Conservation (phyloP, 2,113 vertebrate species). For the Serilophus lunatus region DNA sequence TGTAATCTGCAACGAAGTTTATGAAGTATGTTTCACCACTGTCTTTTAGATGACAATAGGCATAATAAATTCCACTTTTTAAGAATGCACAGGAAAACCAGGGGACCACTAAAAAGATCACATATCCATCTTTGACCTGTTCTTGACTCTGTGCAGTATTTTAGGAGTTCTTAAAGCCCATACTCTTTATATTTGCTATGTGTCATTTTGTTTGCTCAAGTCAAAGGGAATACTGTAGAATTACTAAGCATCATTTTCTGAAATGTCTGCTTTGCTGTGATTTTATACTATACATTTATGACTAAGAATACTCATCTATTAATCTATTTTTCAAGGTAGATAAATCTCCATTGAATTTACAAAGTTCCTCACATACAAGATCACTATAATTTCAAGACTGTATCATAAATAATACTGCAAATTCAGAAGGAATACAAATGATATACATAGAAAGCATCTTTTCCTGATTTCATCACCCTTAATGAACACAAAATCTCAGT, state of each 20-base stretch:
- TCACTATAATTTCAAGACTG: neutral
- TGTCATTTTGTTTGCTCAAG: neutral
- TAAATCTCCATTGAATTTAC: neutral
- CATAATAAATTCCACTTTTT: neutral
- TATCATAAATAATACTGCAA: neutral
- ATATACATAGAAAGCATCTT: neutral
- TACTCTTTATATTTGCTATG: neutral
- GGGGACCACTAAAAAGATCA: neutral
- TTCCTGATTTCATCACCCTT: neutral
- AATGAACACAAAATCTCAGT: neutral
- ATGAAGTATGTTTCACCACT: neutral
- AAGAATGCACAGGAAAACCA: neutral
- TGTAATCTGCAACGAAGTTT: neutral
- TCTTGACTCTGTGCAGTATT: neutral
- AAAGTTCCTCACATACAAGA: neutral
- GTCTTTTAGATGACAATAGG: neutral
- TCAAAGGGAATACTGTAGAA: neutral
- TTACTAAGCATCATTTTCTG: neutral
- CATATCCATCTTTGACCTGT: neutral
- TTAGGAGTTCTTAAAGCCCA: neutral
- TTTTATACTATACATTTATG: neutral
- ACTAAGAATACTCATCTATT: neutral
- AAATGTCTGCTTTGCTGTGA: neutral
- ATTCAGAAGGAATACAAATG: neutral
- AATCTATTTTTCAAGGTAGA: neutral